Conservation (phyloP, 2,797 vertebrate genomes). For the Halcyon badia region DNA sequence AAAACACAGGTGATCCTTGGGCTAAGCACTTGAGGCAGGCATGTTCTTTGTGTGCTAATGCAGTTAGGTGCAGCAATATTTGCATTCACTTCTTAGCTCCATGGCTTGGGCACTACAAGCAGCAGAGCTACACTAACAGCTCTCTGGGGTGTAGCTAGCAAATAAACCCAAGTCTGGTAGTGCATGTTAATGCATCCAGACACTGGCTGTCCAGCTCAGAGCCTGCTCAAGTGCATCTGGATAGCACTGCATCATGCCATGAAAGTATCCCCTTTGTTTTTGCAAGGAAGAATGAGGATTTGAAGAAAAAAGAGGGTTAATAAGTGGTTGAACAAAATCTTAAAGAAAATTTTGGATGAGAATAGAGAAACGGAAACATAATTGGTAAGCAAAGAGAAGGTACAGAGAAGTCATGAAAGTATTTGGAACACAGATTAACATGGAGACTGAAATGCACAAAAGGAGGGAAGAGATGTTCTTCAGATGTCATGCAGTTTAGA, state of each 20-base stretch:
- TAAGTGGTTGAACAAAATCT: neutral
- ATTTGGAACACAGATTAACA: neutral
- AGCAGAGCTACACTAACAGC: neutral
- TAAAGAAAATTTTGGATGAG: neutral
- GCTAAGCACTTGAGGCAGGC: neutral
- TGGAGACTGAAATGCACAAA: neutral
- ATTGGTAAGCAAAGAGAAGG: neutral
- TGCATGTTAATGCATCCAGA: neutral
- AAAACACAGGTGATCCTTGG: neutral
- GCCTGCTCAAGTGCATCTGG: neutral
- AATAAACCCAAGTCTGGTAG: neutral
- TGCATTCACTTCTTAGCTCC: neutral
- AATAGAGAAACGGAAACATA: neutral
- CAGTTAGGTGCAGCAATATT: neutral
- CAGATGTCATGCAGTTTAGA: neutral
- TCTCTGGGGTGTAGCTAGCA: neutral
- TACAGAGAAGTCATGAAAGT: neutral
- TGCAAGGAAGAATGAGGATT: neutral
- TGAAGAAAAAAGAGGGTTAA: neutral
- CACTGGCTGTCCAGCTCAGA: neutral
- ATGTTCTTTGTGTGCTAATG: neutral
- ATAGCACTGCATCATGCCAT: fast-evolving
- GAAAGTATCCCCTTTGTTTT: neutral
- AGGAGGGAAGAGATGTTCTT: neutral
- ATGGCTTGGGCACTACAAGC: too few species aligned